These are phyloP conservation scores for Eudyptes chrysolophus DNA, from an alignment of 2,113 vertebrate species.

Conservation along the genomic window DNA sequence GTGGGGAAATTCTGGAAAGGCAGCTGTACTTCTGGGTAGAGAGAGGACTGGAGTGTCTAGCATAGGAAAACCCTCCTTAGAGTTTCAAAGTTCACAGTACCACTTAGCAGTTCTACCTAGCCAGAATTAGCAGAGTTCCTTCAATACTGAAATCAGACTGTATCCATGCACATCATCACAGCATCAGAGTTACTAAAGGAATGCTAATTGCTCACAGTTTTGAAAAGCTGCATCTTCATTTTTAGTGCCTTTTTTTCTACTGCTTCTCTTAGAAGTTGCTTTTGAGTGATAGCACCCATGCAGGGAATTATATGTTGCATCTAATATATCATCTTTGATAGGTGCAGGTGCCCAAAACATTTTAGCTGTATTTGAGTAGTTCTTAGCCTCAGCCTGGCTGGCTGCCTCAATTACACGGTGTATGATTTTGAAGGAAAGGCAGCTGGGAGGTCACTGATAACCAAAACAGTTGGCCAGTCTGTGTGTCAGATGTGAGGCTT, in stretches of 20 bases:
- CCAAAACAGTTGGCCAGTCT: background rate
- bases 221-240: background rate
- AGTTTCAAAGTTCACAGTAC: background rate
- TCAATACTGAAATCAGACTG: background rate
- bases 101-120: background rate
- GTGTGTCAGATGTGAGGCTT: background rate
- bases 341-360: background rate
- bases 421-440: background rate
- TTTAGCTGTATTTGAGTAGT: background rate
- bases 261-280: background rate
- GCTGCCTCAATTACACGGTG: accelerated
- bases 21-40: background rate
- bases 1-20: background rate
- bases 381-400: background rate
- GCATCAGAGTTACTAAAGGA: background rate
- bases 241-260: background rate
- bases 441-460: background rate
- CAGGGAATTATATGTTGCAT: background rate
- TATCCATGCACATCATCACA: background rate
- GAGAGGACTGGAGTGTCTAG: background rate
- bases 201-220: background rate
- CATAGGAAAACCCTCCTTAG: background rate
- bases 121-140: background rate
- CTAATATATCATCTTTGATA: background rate
- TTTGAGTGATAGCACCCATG: background rate